Percentiles rank a stretch among this genome's conserved stretches.
phyloP scores from a whole-genome alignment of 2,113 vertebrate species.

The Leptosomus discolor region DNA sequence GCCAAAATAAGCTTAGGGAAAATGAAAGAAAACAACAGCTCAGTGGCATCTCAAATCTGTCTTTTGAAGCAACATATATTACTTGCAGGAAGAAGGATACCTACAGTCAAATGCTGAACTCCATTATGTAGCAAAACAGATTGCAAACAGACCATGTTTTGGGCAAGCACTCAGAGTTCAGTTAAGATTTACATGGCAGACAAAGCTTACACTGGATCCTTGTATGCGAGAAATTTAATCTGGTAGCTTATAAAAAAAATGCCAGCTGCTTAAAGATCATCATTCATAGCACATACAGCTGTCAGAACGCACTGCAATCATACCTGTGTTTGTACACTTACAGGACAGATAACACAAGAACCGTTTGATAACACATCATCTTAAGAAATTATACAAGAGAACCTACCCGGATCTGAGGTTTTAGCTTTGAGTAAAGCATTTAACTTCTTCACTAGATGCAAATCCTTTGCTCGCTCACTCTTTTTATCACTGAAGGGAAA shows the following conservation, averaged over 20 bases:
- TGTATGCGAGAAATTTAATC: background rate
- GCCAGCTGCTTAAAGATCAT: background rate
- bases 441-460: constrained; percentile 92
- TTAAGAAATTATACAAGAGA: background rate
- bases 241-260: background rate
- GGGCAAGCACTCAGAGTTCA: background rate
- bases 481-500: constrained; percentile 88
- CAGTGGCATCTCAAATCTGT: background rate
- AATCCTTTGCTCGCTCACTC: constrained; percentile 93
- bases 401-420: constrained; percentile 79
- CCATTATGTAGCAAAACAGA: background rate
- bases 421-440: constrained; percentile 79
- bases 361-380: background rate
- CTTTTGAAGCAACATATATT: background rate
- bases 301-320: background rate
- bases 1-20: background rate
- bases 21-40: background rate
- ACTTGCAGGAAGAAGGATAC: background rate
- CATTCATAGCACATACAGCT: background rate
- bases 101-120: background rate
- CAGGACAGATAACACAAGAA: background rate
- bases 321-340: background rate
- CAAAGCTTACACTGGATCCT: background rate
- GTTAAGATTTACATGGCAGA: background rate
- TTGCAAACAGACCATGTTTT: background rate